Evolutionary conservation across 2,888 invertebrate genomes (phyloP).

Genomic region (Sinelater perroti): DNA sequence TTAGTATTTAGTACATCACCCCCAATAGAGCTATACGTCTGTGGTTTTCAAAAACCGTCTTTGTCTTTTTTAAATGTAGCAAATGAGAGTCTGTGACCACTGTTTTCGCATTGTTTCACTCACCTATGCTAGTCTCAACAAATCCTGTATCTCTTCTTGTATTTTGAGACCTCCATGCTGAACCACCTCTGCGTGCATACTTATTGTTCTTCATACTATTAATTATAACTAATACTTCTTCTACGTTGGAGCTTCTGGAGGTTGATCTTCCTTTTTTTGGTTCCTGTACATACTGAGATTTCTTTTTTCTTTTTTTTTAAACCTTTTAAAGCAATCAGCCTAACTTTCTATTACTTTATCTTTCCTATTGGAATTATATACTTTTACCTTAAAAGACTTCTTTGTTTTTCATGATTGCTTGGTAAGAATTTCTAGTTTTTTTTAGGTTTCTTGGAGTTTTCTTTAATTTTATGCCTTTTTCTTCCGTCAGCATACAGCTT

Average conservation of each 20-base stretch:
- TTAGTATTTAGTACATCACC: no score
- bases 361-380: neutral
- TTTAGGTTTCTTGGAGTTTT: neutral
- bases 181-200: neutral
- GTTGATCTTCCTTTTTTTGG: neutral
- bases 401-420: neutral
- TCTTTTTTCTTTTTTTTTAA: neutral
- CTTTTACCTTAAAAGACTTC: neutral
- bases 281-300: neutral
- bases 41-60: neutral
- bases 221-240: neutral
- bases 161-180: neutral
- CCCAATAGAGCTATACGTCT: neutral
- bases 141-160: neutral
- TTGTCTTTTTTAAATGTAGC: slow-evolving; percentile 1
- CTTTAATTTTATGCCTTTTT: neutral
- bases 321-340: neutral
- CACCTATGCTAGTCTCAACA: neutral
- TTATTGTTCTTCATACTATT: neutral
- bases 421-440: no score
- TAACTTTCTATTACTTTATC: neutral
- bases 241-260: neutral
- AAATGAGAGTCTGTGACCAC: neutral
- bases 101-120: neutral
- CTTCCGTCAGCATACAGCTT: neutral